A percentile compares a stretch with the other conserved stretches of the same genome.
These are phyloP conservation scores for Rhagonycha fulva DNA, from an alignment of 2,888 invertebrate species.

Conservation along the genomic window DNA sequence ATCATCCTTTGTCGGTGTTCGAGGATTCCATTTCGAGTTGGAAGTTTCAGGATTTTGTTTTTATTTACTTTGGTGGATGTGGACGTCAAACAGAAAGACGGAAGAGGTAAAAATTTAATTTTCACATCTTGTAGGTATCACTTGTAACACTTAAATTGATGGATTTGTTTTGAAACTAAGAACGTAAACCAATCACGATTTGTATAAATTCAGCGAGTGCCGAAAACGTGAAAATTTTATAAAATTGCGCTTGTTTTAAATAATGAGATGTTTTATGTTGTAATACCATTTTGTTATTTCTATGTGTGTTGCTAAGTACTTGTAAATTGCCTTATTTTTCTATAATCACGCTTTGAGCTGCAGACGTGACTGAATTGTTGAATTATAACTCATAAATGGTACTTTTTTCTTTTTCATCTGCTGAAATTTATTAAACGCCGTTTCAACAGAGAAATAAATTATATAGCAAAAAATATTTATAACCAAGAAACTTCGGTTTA, in stretches of 20 bases:
- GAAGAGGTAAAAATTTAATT: not conserved
- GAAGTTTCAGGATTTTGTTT: not conserved
- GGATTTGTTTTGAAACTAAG: not conserved
- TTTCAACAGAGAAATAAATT: not conserved
- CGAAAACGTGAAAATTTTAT: not conserved
- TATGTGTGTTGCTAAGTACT: not conserved
- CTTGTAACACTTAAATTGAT: not conserved
- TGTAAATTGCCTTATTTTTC: constrained; percentile 1
- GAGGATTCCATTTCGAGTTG: not conserved
- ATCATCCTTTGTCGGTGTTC: not conserved
- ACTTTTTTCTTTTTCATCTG: not conserved
- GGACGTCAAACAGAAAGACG: not conserved
- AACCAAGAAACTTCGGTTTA: no score
- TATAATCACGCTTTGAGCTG: not conserved
- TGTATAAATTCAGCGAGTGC: not conserved
- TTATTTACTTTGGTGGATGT: not conserved
- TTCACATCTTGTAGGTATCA: not conserved
- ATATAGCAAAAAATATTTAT: not conserved
- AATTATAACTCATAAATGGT: not conserved
- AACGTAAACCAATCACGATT: not conserved
- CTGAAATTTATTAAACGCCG: not conserved
- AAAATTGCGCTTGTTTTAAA: not conserved
- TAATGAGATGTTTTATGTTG: not conserved
- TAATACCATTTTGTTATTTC: not conserved
- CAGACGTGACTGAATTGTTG: not conserved